Conservation (phyloP, 2,888 invertebrate species). For the Agonopterix arenella region DNA sequence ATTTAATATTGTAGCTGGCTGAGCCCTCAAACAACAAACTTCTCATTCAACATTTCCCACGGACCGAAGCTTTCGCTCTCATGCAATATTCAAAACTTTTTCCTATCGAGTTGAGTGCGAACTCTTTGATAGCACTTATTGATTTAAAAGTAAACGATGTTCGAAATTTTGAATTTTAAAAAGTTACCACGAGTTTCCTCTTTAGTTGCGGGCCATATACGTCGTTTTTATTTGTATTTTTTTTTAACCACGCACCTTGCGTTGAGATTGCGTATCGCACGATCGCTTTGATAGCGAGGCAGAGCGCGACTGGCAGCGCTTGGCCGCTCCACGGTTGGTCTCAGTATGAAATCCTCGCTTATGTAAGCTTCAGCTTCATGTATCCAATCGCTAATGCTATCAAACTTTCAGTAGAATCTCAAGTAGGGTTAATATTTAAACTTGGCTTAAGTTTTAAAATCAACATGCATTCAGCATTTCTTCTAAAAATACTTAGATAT, state of each 20-base stretch:
- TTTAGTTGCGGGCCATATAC: neutral
- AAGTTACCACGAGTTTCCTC: slow-evolving; percentile 2
- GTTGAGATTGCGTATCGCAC: slow-evolving; percentile 20
- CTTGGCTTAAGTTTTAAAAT: too few relatives aligned
- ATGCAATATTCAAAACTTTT: slow-evolving; percentile 50
- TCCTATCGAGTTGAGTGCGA: slow-evolving; percentile 1
- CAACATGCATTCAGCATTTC: too few relatives aligned
- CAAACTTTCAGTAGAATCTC: slow-evolving; percentile 22
- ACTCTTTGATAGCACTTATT: neutral
- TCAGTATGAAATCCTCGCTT: slow-evolving; percentile 21
- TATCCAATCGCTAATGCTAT: slow-evolving; percentile 32
- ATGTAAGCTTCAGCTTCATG: slow-evolving; percentile 25
- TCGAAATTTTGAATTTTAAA: neutral
- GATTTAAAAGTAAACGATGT: too few relatives aligned
- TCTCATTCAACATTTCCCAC: slow-evolving; percentile 21
- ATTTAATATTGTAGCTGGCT: neutral
- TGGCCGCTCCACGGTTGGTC: slow-evolving; percentile 16
- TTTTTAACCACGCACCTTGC: slow-evolving; percentile 6
- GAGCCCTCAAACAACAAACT: slow-evolving; percentile 15
- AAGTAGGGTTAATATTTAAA: too few relatives aligned
- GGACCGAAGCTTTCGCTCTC: slow-evolving; percentile 31
- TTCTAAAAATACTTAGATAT: too few relatives aligned
- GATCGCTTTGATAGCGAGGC: slow-evolving; percentile 43
- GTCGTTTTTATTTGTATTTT: neutral
- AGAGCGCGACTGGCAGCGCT: slow-evolving; percentile 49